Conservation (phyloP, 2,888 invertebrate species). For the Cinara cedri region DNA sequence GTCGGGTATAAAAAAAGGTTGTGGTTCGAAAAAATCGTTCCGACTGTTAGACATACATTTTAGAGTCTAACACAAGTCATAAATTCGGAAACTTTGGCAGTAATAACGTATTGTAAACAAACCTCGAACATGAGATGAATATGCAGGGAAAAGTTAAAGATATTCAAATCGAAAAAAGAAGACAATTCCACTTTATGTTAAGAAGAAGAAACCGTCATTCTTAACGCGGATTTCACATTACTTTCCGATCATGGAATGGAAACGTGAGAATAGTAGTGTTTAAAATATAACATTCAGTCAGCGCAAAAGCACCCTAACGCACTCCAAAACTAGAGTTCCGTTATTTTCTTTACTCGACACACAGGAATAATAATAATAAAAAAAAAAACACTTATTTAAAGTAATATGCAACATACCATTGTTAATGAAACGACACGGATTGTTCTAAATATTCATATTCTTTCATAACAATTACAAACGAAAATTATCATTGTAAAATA, state of each 20-base stretch:
- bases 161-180: constrained; percentile 26
- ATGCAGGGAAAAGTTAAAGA: background rate
- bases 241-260: constrained; percentile 3
- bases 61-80: background rate
- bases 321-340: background rate
- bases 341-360: background rate
- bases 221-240: constrained; percentile 21
- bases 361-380: background rate
- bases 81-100: background rate
- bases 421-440: background rate
- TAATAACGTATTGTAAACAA: constrained; percentile 18
- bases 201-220: constrained; percentile 3
- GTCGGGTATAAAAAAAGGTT: background rate
- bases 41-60: background rate
- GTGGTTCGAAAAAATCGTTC: background rate
- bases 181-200: constrained; percentile 19
- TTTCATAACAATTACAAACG: background rate
- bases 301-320: background rate
- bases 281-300: constrained; percentile 26
- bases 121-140: background rate
- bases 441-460: background rate
- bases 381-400: background rate
- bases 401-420: background rate
- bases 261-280: background rate
- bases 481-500: constrained; percentile 4